These are phyloP conservation scores for Siphamia tubifer DNA, from an alignment of 2,113 vertebrate species.

Conservation along the genomic window DNA sequence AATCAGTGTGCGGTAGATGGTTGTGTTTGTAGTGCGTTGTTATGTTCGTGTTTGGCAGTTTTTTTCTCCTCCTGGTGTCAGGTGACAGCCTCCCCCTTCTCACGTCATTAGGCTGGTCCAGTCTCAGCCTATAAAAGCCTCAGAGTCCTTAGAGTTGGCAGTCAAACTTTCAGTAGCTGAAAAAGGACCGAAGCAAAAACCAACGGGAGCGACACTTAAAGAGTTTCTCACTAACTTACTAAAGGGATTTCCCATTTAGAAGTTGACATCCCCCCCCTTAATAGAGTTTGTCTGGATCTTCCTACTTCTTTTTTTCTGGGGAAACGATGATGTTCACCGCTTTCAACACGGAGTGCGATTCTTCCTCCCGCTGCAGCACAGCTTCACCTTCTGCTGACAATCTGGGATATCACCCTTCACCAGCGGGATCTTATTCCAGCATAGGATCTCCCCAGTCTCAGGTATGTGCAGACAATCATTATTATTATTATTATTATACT, in stretches of 20 bases:
- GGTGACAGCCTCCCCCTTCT: background rate
- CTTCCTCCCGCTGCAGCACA: constrained; percentile 94
- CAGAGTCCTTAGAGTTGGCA: constrained; percentile 1
- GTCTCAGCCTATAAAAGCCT: constrained; percentile 16
- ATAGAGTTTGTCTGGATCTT: constrained; percentile 29
- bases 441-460: constrained; percentile 87
- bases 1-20: fast-evolving
- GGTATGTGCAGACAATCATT: constrained; percentile 76
- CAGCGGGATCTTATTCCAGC: constrained; percentile 89
- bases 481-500: background rate
- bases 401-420: constrained; percentile 85
- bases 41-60: constrained; percentile 22
- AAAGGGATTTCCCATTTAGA: constrained; percentile 28
- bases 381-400: constrained; percentile 90
- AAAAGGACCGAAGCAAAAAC: background rate
- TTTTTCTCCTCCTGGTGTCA: background rate
- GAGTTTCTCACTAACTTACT: constrained; percentile 9
- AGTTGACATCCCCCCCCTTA: background rate
- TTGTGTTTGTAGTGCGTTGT: background rate
- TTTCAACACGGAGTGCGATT: constrained; percentile 89
- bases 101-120: constrained; percentile 50
- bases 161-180: constrained; percentile 58
- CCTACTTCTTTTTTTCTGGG: background rate
- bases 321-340: constrained; percentile 86
- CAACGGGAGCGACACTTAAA: background rate